These are phyloP conservation scores for Scalopus aquaticus DNA, from an alignment of 2,113 vertebrate species.

Conservation along the genomic window DNA sequence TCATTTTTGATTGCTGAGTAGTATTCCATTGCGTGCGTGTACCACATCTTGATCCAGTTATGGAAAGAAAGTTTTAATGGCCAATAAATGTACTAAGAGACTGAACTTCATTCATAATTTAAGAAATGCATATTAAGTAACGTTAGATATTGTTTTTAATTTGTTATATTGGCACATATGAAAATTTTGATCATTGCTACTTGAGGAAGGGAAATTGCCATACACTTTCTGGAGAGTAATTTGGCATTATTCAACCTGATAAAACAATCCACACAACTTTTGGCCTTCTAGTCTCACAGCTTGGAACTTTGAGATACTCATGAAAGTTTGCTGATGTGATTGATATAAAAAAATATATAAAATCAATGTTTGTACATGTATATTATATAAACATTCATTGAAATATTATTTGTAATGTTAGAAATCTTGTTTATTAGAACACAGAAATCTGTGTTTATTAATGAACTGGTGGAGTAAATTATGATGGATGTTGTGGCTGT, in stretches of 20 bases:
- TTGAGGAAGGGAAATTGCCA: neutral
- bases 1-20: no score
- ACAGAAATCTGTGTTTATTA: neutral
- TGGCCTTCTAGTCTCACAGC: neutral
- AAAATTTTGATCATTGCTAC: neutral
- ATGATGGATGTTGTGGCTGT: neutral
- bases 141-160: neutral
- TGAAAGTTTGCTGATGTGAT: neutral
- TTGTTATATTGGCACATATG: neutral
- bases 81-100: neutral
- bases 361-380: no score
- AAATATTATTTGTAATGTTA: neutral
- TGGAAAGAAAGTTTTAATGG: neutral
- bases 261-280: neutral
- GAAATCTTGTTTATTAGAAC: slow-evolving; percentile 22
- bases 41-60: no score
- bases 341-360: neutral
- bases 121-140: neutral
- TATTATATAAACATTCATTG: neutral
- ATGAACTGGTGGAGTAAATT: neutral
- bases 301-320: neutral
- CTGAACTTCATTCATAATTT: neutral
- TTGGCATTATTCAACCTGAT: neutral
- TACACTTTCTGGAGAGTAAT: neutral
- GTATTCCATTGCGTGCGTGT: no score